Conservation (phyloP, 2,888 invertebrate genomes). For the Nemotelus pantherinus region DNA sequence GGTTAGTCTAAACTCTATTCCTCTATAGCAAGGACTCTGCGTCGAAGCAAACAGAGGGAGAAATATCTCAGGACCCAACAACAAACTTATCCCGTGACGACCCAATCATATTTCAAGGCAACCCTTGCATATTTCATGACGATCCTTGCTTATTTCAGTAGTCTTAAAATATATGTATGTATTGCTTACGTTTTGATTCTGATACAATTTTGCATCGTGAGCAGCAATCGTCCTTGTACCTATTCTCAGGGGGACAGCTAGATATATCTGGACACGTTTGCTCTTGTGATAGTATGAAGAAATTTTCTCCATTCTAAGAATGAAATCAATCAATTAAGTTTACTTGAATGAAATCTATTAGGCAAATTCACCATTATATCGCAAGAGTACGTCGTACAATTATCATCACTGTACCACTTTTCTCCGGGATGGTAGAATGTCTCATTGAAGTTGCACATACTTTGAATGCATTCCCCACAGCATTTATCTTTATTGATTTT, state of each 20-base stretch:
- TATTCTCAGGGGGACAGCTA: slow-evolving; percentile 68
- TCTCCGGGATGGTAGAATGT: slow-evolving; percentile 67
- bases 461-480: slow-evolving; percentile 74
- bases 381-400: slow-evolving; percentile 73
- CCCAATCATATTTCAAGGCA: too few species aligned
- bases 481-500: slow-evolving; percentile 63
- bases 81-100: too few species aligned
- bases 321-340: slow-evolving; percentile 45
- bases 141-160: too few species aligned
- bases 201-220: slow-evolving; percentile 70
- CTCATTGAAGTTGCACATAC: slow-evolving; percentile 68
- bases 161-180: slow-evolving; percentile 7
- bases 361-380: background rate
- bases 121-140: too few species aligned
- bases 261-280: slow-evolving; percentile 73
- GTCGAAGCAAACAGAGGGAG: too few species aligned
- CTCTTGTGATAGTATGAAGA: slow-evolving; percentile 67
- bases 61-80: too few species aligned
- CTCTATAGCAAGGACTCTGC: too few species aligned
- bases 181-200: slow-evolving; percentile 65
- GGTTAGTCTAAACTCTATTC: too few species aligned
- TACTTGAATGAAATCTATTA: background rate
- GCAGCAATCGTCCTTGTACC: slow-evolving; percentile 75
- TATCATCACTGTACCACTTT: slow-evolving; percentile 72
- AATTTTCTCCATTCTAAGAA: slow-evolving; percentile 62